These are phyloP conservation scores for Nysson spinosus DNA, from an alignment of 2,888 invertebrate species.

Conservation along the genomic window DNA sequence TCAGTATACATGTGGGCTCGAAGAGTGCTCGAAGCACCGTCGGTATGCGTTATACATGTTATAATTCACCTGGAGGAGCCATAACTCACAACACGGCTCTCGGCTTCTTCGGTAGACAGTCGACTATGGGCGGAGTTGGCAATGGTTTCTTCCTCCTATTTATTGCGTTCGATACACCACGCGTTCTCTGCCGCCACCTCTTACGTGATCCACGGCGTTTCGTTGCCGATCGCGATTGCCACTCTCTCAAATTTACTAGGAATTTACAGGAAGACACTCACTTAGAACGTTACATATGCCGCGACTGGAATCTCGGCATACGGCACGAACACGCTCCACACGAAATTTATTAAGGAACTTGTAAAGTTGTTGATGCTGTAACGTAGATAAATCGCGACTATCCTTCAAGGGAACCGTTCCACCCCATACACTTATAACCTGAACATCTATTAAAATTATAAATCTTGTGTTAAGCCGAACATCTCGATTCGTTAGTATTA, in stretches of 20 bases:
- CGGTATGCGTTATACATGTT: slow-evolving; percentile 73
- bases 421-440: no score
- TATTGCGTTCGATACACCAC: slow-evolving; percentile 60
- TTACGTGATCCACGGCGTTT: slow-evolving; percentile 38
- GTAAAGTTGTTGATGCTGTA: no score
- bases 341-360: slow-evolving; percentile 33
- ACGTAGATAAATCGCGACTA: no score
- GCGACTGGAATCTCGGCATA: neutral
- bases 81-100: slow-evolving; percentile 68
- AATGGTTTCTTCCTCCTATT: slow-evolving; percentile 65
- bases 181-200: slow-evolving; percentile 39
- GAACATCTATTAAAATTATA: no score
- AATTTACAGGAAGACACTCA: slow-evolving; percentile 28
- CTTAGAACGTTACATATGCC: slow-evolving; percentile 24
- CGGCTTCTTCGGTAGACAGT: slow-evolving; percentile 71
- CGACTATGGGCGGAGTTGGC: slow-evolving; percentile 67
- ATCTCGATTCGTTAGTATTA: no score
- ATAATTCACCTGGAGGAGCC: slow-evolving; percentile 71
- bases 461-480: no score
- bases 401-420: no score
- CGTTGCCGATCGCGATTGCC: slow-evolving; percentile 17
- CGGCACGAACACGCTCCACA: slow-evolving; percentile 3
- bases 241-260: slow-evolving; percentile 32
- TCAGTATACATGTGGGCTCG: slow-evolving; percentile 50
- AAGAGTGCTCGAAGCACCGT: slow-evolving; percentile 34